Evolutionary conservation across 1,140 invertebrate genomes (phyloP), one percentile per base, ranked within the genome.

Genomic region (Leptinotarsa texana): DNA sequence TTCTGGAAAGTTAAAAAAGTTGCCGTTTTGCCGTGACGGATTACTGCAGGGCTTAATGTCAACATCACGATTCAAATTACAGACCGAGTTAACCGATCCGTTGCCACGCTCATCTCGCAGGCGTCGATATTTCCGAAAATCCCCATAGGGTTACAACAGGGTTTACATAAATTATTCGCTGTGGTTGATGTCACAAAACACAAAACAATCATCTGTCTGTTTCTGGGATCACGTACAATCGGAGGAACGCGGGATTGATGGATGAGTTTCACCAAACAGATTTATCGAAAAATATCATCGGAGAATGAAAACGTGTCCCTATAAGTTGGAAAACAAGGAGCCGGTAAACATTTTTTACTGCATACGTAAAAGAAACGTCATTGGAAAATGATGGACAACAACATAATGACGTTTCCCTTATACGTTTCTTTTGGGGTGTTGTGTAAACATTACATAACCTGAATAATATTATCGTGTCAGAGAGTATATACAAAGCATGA

Each of bases 11-110:
- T 78, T 80, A 77, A 79, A 82, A 83, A 80, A 82, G 80, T 83
- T 80, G 78, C 79, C 70, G 68, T 66, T 81, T 77, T 80, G 80
- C 81, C 77, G 80, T 82, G 80, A 84, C 81, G 78, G 83, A 84
- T 84, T 84, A 84, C 81, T 80, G 72, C 61, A 76, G 78, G 82
- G 83, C 80, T 84, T 84, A 81, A 80, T 84, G 83, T 84, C 83
- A 84, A 83, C 81, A 83, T 83, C 83, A 82, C 80, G 83, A 81
- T 83, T 82, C 82, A 81, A 82, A 84, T 84, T 84, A 82, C 80
- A 74, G 74, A 22, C 61, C 63, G 79, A 75, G 79, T 82, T 80
- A 82, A 82, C 77, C 75, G 68, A 78, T 74, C 62, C 72, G 69
- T 49, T 72, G 61, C 27, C 17, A 18, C 42, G 67, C 27, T 17